Base-by-base conservation (phyloP, 2,113 vertebrate genomes). In the Physeter macrocephalus region DNA sequence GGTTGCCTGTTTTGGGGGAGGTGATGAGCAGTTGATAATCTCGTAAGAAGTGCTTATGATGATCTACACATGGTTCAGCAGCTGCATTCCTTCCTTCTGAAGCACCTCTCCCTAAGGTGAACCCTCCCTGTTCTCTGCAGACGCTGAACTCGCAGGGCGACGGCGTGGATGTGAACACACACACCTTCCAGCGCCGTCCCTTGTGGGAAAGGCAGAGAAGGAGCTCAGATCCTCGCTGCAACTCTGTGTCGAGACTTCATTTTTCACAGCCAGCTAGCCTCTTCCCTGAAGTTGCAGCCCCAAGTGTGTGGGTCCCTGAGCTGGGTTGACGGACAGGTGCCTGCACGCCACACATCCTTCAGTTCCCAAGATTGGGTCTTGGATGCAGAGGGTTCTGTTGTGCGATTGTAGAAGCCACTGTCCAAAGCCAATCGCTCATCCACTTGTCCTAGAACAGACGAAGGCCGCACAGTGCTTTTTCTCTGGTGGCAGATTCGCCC, bases 31-130 rank as follows among this genome's bases (percentile, higher is more conserved):
- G 29, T 96, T 98, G 93, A 89, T 94, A 27, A 89, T 97, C 87
- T 98, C 74, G 66, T 97, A 92, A 97, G 84, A 95, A 97, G 66
- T 66, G 10, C 92, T 98, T 96, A 94, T 74, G 89, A 95, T 90
- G 82, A 86, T 52, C 34, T 93, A 14, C 66, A 95, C 31, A 72
- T 80, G 39, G 39, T 67, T 95, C 52, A 71, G 18, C 46, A 74
- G 72, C 86, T 72, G 8, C 27, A 43, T 97, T 88, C 84, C 25
- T 62, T 86, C 2, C 67, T 97, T 46, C 59, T 59, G 31, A 82
- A 88, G 95, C 62, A 29, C 27, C 10, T 84, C 29, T 0, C 0
- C 11, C n/a, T 0, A 0, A 34, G 67, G 36, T 15, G 52, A 27
- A 3, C 10, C 7, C 71, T 62, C 9, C 64, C 1, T 3, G 12